Evolutionary conservation across 2,888 invertebrate genomes (phyloP).

Genomic region (Callyntrura guangdongensis): DNA sequence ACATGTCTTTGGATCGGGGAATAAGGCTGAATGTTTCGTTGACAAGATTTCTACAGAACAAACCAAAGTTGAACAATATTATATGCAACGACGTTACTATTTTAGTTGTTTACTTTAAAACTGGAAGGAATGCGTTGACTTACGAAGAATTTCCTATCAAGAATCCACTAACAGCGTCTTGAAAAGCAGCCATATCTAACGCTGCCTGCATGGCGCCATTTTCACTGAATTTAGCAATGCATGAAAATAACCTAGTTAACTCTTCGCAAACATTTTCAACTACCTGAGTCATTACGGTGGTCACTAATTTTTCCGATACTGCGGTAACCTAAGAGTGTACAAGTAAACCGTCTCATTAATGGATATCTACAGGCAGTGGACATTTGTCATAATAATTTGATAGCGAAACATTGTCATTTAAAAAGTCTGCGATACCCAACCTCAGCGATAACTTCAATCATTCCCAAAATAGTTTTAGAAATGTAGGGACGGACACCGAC

Average conservation of each 20-base stretch:
- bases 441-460: constrained; percentile 87
- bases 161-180: constrained; percentile 89
- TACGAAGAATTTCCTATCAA: constrained; percentile 87
- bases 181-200: constrained; percentile 91
- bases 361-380: too few relatives aligned
- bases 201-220: constrained; percentile 92
- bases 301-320: constrained; percentile 92
- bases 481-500: constrained; percentile 94
- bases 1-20: constrained; percentile 88
- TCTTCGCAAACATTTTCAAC: constrained; percentile 97
- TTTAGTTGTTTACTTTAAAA: too few relatives aligned
- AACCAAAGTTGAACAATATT: too few relatives aligned
- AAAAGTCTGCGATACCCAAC: too few relatives aligned
- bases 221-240: constrained; percentile 90
- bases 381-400: too few relatives aligned
- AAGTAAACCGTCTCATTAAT: too few relatives aligned
- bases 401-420: too few relatives aligned
- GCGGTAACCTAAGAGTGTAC: constrained; percentile 92
- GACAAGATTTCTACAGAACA: constrained; percentile 90
- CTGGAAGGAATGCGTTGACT: too few relatives aligned
- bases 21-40: constrained; percentile 93
- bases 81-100: too few relatives aligned
- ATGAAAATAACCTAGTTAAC: constrained; percentile 94
- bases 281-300: constrained; percentile 89
- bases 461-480: constrained; percentile 87